Conservation (phyloP, 2,113 vertebrate genomes). For the Calcarius ornatus region DNA sequence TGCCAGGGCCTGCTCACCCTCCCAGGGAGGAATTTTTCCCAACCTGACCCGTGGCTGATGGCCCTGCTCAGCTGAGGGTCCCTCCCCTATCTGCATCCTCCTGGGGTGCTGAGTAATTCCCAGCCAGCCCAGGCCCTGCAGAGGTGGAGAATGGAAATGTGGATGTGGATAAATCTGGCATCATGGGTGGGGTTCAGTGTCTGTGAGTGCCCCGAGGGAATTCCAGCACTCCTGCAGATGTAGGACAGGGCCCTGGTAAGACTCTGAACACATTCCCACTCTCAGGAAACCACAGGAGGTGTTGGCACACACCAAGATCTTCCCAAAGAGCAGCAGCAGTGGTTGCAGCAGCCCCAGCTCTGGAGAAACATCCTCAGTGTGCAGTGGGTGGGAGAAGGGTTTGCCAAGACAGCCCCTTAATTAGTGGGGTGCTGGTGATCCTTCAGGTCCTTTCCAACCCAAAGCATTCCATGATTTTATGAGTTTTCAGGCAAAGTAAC, state of each 20-base stretch:
- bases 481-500: neutral
- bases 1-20: neutral
- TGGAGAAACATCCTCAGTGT: neutral
- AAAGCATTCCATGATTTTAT: neutral
- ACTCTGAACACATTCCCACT: neutral
- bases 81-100: neutral
- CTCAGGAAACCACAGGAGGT: neutral
- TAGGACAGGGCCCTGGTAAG: neutral
- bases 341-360: neutral
- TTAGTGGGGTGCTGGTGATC: neutral
- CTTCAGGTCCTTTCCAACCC: neutral
- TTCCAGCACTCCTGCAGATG: neutral
- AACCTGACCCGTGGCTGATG: neutral
- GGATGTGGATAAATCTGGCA: neutral
- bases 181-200: neutral
- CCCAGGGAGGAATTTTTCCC: neutral
- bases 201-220: rapidly evolving
- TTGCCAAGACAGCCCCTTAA: neutral
- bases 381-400: neutral
- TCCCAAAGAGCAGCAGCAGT: neutral
- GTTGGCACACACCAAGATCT: neutral
- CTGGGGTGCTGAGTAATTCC: neutral
- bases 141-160: neutral
- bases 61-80: neutral
- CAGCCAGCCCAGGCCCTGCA: neutral